Evolutionary conservation across 2,113 vertebrate genomes (phyloP), one percentile per base, ranked within the genome.

Genomic region (Puntigrus tetrazona): DNA sequence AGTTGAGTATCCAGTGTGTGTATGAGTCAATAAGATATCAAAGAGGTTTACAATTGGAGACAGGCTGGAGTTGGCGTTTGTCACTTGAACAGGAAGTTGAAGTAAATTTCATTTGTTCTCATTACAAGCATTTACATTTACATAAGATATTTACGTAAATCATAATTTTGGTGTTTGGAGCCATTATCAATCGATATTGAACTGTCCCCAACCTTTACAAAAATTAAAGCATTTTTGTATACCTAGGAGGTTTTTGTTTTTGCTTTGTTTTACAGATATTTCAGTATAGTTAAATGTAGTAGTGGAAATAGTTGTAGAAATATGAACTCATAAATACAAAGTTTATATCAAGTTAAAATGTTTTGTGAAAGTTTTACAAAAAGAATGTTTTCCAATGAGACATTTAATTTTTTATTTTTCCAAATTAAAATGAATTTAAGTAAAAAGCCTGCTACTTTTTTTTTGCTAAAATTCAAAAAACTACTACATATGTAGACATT

Each of bases 1-100:
- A 73, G 50, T 67, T 88, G 81, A 52, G 84, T n/a, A n/a, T 72
- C 83, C 75, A 57, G 55, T 78, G 45, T 79, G 57, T 63, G n/a
- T n/a, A n/a, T n/a, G n/a, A n/a, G n/a, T n/a, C n/a, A n/a, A n/a
- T n/a, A n/a, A n/a, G n/a, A n/a, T n/a, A n/a, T n/a, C n/a, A n/a
- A n/a, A n/a, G n/a, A n/a, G n/a, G n/a, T n/a, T n/a, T n/a, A n/a
- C n/a, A 81, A 81, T 81, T 81, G 47, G 43, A 76, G n/a, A 47
- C 73, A 50, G 45, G 45, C 27, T 52, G 78, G 41, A 18, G 8
- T 67, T 67, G 77, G 9, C 2, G 14, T 65, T 31, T 81, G 16
- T 20, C 8, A 27, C 38, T 38, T 45, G 34, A n/a, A n/a, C n/a
- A n/a, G 29, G 34, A 41, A 45, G 72, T 47, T 22, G n/a, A n/a